These are phyloP conservation scores for Latheticus oryzae DNA, from an alignment of 2,888 invertebrate species.

Conservation along the genomic window DNA sequence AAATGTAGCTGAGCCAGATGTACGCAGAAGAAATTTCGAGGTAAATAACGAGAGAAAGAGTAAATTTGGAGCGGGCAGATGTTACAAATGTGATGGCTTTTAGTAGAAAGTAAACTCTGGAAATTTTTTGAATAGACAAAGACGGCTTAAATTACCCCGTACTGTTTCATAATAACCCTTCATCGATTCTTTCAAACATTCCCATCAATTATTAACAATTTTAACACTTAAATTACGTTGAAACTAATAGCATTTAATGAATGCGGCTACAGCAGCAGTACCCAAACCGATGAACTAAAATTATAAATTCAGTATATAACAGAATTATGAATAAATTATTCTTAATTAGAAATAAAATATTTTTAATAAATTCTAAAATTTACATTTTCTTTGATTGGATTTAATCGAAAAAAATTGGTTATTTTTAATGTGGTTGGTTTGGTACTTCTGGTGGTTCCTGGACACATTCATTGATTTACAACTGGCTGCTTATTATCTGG, in stretches of 20 bases:
- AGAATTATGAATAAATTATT: not conserved
- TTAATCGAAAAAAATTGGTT: not conserved
- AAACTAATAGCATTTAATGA: conserved; percentile 59
- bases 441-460: conserved; percentile 51
- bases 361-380: not conserved
- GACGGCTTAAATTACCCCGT: conserved; percentile 23
- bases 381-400: not conserved
- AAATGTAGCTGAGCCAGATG: conserved; percentile 27
- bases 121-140: too few relatives aligned
- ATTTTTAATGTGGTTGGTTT: too few relatives aligned
- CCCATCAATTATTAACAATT: conserved; percentile 45
- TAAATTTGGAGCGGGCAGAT: conserved; percentile 35
- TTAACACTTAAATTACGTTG: conserved; percentile 54
- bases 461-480: conserved; percentile 62
- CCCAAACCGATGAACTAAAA: conserved; percentile 18
- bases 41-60: conserved; percentile 37
- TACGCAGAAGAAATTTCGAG: conserved; percentile 18
- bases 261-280: conserved; percentile 41
- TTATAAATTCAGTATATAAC: not conserved
- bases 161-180: conserved; percentile 33
- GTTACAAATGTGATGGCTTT: conserved; percentile 12
- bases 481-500: conserved; percentile 61
- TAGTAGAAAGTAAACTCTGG: conserved; percentile 36
- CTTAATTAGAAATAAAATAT: not conserved
- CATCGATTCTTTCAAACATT: conserved; percentile 31